Conservation (phyloP, 2,797 vertebrate genomes). For the Macroramphosus scolopax region DNA sequence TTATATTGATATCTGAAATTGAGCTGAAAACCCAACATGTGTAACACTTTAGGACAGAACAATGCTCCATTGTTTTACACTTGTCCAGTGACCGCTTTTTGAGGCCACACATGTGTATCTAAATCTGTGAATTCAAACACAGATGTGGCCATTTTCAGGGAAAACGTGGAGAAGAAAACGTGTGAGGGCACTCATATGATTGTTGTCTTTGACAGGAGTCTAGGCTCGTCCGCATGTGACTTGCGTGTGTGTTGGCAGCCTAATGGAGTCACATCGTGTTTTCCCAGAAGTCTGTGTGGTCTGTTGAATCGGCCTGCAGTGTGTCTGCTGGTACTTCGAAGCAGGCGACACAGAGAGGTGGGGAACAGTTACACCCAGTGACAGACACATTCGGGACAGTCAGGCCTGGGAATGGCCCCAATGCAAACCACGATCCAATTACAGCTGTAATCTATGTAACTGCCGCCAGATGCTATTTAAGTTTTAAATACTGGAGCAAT, state of each 20-base stretch:
- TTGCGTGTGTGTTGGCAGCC: constrained; percentile 2
- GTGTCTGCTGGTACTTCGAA: constrained; percentile 38
- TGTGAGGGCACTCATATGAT: constrained; percentile 4
- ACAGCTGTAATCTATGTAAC: constrained; percentile 44
- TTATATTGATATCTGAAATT: no score
- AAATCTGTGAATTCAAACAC: background rate
- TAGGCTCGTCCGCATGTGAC: constrained; percentile 25
- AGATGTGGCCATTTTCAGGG: background rate
- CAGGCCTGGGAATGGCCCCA: constrained; percentile 55
- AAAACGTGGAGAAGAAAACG: background rate
- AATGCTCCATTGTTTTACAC: no score
- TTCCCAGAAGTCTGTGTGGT: constrained; percentile 64
- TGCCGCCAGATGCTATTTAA: constrained; percentile 50
- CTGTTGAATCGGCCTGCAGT: constrained; percentile 49
- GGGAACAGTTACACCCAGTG: constrained; percentile 66
- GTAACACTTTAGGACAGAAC: no score
- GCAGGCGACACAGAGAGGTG: constrained; percentile 55
- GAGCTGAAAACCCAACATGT: no score
- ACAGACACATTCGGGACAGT: constrained; percentile 52
- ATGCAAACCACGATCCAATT: constrained; percentile 53
- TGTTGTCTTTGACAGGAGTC: constrained; percentile 17
- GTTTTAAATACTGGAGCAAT: constrained; percentile 15
- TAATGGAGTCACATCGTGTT: background rate
- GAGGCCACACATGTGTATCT: no score
- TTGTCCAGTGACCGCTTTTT: no score